Evolutionary conservation across 1,140 invertebrate genomes (phyloP).

Genomic region (Achroia grisella): DNA sequence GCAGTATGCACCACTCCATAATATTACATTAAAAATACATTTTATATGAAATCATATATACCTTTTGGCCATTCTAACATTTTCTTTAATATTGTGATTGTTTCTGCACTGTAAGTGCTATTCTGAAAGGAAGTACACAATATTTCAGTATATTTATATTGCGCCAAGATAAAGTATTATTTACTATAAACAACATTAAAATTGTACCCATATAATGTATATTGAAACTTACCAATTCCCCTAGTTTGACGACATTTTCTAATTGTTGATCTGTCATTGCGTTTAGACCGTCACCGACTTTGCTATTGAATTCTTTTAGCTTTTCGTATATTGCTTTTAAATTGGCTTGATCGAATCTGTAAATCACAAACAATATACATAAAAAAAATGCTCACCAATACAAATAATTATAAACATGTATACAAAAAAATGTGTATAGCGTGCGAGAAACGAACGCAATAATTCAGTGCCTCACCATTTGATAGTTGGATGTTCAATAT

Average conservation of each 20-base stretch:
- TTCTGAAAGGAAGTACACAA: slow-evolving; percentile 55
- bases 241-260: slow-evolving; percentile 76
- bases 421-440: no score
- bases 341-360: slow-evolving; percentile 81
- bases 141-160: no score
- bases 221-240: slow-evolving; percentile 49
- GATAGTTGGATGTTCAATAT: no score
- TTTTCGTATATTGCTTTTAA: slow-evolving; percentile 75
- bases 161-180: no score
- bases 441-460: no score
- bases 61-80: slow-evolving; percentile 86
- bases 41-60: slow-evolving; percentile 32
- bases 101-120: slow-evolving; percentile 58
- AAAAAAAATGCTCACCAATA: no score
- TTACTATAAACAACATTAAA: not conserved
- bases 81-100: slow-evolving; percentile 77
- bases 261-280: slow-evolving; percentile 74
- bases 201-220: not conserved
- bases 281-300: slow-evolving; percentile 63
- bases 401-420: no score
- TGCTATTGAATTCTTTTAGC: slow-evolving; percentile 84
- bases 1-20: no score
- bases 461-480: no score
- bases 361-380: no score
- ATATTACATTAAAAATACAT: no score